These are phyloP conservation scores for Barnardius zonarius DNA, from an alignment of 2,113 vertebrate genomes.

Conservation along the genomic window DNA sequence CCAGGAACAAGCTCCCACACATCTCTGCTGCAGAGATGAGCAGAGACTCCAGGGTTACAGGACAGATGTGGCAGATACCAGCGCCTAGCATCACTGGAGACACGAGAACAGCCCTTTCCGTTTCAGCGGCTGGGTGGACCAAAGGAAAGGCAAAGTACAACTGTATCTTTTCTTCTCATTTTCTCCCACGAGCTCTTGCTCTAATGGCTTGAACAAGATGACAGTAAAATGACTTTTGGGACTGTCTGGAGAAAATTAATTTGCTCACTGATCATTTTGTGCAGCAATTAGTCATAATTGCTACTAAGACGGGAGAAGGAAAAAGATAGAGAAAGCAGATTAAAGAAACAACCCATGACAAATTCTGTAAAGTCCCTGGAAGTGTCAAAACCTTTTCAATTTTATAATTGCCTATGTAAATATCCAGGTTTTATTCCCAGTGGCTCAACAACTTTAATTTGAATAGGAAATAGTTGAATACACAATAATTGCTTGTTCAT, in stretches of 20 bases:
- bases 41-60: background rate
- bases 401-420: conserved; percentile 28
- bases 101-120: no score
- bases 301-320: background rate
- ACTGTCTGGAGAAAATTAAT: background rate
- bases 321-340: background rate
- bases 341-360: background rate
- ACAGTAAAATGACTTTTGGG: background rate
- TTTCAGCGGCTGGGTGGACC: accelerated
- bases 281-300: background rate
- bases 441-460: conserved; percentile 29
- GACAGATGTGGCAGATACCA: background rate
- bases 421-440: conserved; percentile 28
- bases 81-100: accelerated
- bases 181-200: background rate
- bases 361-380: background rate
- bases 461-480: conserved; percentile 42
- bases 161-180: background rate
- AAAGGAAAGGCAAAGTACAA: background rate
- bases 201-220: background rate
- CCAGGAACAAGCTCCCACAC: background rate
- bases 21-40: background rate
- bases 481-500: conserved; percentile 24
- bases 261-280: background rate
- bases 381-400: conserved; percentile 5